Base-by-base conservation (phyloP, 2,888 invertebrate species). In the Agrypnus murinus region DNA sequence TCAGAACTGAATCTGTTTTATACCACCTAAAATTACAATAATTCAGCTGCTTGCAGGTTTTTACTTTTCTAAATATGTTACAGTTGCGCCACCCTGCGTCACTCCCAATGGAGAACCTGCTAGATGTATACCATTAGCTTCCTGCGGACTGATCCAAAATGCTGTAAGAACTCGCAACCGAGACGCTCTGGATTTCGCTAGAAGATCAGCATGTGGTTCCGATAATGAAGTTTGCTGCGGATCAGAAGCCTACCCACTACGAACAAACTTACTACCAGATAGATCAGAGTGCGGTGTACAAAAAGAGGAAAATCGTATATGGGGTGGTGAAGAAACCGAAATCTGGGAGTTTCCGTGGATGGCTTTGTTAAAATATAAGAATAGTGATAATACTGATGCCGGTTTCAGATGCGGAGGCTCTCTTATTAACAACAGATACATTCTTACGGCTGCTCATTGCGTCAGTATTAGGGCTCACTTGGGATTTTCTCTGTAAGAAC, bases 191-290 rank as follows among this genome's bases (percentile, higher is more conserved):
- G 46, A 69, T 43, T 87, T 83, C 72, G 79, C 88, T 19, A 83
- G 84, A 40, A 78, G 80, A 65, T 87, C 88, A 0, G 86, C 87
- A 43, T 88, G 88, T 68, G 88, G 88, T 0, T 88, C 87, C 74
- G 84, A 85, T 0, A 81, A 83, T 31, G 77, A 78, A 31, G 88
- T 88, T 0, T 89, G 88, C 78, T 89, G 88, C 58, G 78, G 78
- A 12, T 2, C 12, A 19, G 7, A 17, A 48, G 34, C 2, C 8
- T 5, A 40, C 17, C 1, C n/a, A 9, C 31, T 25, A 40, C 4
- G 12, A 38, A 59, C 34, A 25, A 55, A 34, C 4, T 15, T 69
- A n/a, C 19, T 72, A 12, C 65, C 72, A 2, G 40, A 66, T 8
- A 43, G 45, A 57, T 53, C 8, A 8, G 59, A 31, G 1, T 73